A percentile compares a stretch with the other conserved stretches of the same genome.
These are phyloP conservation scores for Onychostoma macrolepis DNA, from an alignment of 2,113 vertebrate genomes.

Conservation along the genomic window DNA sequence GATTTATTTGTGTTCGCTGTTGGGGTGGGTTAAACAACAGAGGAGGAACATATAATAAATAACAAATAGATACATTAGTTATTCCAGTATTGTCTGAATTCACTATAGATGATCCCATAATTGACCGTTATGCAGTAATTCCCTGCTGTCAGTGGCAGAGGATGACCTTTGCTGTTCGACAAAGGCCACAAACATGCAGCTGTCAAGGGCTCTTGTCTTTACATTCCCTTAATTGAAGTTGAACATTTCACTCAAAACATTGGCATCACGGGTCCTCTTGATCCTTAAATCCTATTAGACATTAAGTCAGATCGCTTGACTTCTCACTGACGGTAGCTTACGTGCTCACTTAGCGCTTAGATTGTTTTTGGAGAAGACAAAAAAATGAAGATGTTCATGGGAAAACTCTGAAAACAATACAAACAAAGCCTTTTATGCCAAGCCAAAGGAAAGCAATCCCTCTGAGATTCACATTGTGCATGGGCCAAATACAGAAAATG, in stretches of 20 bases:
- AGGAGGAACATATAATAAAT: background rate
- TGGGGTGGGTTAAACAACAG: background rate
- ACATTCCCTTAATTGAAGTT: constrained; percentile 54
- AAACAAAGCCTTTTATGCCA: constrained; percentile 10
- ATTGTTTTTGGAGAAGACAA: background rate
- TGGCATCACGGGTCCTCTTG: constrained; percentile 50
- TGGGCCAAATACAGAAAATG: constrained; percentile 16
- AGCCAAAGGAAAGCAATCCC: background rate
- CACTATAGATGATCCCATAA: background rate
- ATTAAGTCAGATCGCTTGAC: constrained; percentile 5
- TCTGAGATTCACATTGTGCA: background rate
- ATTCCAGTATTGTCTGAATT: background rate
- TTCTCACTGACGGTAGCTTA: background rate
- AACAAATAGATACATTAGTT: background rate
- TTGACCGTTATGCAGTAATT: constrained; percentile 33
- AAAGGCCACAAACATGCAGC: constrained; percentile 8
- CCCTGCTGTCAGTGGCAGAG: background rate
- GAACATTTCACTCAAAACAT: constrained; percentile 53
- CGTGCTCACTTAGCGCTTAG: background rate
- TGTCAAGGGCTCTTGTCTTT: constrained; percentile 15
- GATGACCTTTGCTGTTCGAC: background rate
- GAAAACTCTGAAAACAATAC: background rate
- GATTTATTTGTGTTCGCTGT: background rate
- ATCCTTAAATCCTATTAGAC: constrained; percentile 60
- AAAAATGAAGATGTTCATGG: constrained; percentile 5